Evolutionary conservation across 2,888 invertebrate genomes (phyloP).

Genomic region (Nematopogon swammerdamellus): DNA sequence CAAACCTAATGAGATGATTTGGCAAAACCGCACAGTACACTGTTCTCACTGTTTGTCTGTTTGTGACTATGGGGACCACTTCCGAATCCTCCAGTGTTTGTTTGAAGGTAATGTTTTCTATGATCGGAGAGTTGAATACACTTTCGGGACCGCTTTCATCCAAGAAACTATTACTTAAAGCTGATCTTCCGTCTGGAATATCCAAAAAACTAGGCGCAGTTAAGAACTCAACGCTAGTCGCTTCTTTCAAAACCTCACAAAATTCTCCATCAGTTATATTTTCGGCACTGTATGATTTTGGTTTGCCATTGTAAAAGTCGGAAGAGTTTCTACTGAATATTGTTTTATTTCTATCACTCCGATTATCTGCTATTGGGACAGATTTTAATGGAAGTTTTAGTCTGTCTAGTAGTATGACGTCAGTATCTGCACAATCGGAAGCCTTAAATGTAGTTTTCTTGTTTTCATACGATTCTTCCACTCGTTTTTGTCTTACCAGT

Average conservation of each 20-base stretch:
- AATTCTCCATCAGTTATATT: slow-evolving; percentile 29
- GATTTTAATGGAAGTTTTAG: not conserved
- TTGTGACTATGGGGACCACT: not conserved
- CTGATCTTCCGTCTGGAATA: not conserved
- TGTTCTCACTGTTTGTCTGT: not conserved
- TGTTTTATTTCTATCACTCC: slow-evolving; percentile 21
- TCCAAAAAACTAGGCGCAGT: slow-evolving; percentile 14
- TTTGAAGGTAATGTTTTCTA: slow-evolving; percentile 21
- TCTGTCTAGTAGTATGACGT: not conserved
- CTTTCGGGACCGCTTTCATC: slow-evolving; percentile 36
- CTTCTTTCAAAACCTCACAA: slow-evolving; percentile 31
- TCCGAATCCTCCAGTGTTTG: slow-evolving; percentile 5
- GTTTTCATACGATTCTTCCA: too few relatives aligned
- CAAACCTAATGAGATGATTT: not conserved
- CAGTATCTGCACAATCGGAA: not conserved
- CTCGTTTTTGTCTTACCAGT: slow-evolving; percentile 18
- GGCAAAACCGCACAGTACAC: not conserved
- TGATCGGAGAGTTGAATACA: slow-evolving; percentile 26
- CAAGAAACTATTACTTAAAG: slow-evolving; percentile 27
- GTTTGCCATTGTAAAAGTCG: slow-evolving; percentile 38
- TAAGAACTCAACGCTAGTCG: slow-evolving; percentile 39
- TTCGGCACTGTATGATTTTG: slow-evolving; percentile 42
- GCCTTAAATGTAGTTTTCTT: too few relatives aligned
- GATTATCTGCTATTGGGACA: slow-evolving; percentile 8
- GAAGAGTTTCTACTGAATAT: slow-evolving; percentile 28